Percentiles rank a stretch among this genome's conserved stretches.
These are phyloP conservation scores for Tridacna crocea DNA, from an alignment of 2,888 invertebrate genomes.

Conservation along the genomic window DNA sequence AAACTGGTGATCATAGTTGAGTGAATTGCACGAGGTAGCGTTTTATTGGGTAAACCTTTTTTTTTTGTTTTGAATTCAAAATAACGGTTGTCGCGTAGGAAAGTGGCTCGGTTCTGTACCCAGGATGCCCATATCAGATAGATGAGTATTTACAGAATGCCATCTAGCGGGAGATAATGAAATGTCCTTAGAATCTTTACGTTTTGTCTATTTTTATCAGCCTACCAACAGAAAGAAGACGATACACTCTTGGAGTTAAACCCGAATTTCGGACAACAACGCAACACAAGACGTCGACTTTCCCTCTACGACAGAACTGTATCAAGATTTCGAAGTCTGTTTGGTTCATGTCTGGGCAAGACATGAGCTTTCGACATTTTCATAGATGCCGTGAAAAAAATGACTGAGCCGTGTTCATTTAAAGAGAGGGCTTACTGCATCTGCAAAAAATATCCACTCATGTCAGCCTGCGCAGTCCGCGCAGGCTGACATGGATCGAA, in stretches of 20 bases:
- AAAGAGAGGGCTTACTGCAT: too few relatives aligned
- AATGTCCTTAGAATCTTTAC: neutral
- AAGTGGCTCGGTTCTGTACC: neutral
- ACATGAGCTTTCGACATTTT: neutral
- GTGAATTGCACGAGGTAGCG: too few relatives aligned
- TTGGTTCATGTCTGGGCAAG: constrained; percentile 23
- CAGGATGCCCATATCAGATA: too few relatives aligned
- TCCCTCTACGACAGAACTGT: constrained; percentile 19
- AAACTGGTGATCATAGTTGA: too few relatives aligned
- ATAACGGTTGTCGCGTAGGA: neutral
- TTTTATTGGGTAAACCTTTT: too few relatives aligned
- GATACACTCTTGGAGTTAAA: constrained; percentile 4
- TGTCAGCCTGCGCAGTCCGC: too few relatives aligned
- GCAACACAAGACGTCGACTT: neutral
- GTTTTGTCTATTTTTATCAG: constrained; percentile 4
- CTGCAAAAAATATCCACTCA: too few relatives aligned
- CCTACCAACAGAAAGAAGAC: constrained; percentile 11
- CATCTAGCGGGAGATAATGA: neutral
- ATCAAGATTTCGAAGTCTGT: constrained; percentile 12
- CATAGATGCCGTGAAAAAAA: too few relatives aligned
- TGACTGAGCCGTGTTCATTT: too few relatives aligned
- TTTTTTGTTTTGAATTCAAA: too few relatives aligned
- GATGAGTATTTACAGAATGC: too few relatives aligned
- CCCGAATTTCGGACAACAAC: constrained; percentile 3
- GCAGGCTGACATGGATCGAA: too few relatives aligned